Evolutionary conservation across 2,113 vertebrate genomes (phyloP), one percentile per base, ranked within the genome.

Genomic region (Boleophthalmus pectinirostris): DNA sequence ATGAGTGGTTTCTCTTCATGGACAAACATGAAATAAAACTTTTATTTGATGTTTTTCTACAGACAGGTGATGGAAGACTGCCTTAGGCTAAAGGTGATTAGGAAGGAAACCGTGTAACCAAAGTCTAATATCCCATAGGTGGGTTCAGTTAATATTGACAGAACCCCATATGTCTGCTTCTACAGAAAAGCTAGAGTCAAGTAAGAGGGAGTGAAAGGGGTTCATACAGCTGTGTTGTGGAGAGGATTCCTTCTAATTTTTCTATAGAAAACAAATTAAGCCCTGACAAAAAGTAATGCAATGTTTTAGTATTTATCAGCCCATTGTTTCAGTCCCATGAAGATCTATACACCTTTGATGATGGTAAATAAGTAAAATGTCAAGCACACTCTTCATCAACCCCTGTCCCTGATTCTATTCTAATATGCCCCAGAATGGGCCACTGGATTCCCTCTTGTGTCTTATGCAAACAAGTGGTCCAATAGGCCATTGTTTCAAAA

Each of bases 401-500:
- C 81, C 80, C 82, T 81, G 75, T 80, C 73, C 45, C 71, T 78
- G 82, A 74, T 75, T 73, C 64, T 64, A 47, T 25, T 35, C 82
- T 69, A 89, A 84, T 84, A 75, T 82, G 69, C 68, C 68, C 43
- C 15, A 90, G 83, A 93, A 91, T 61, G 73, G 87, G 70, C 84
- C 53, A 61, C 54, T 75, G 82, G 83, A 77, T 84, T 90, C 85
- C 89, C 76, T 60, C 78, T 51, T 47, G 75, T 75, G 74, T 79
- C 80, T 82, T 88, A 82, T 84, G 80, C 89, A 92, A 93, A 92
- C 90, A 93, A 88, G 90, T 88, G 83, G 79, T 90, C 89, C 88
- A 90, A 89, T 79, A 77, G 78, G 77, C 80, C 92, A 92, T 90
- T 92, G 90, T 92, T 90, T 92, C 89, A 90, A 85, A 91, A 80